phyloP scores from a whole-genome alignment of 30 jellyfish, hydroid and myxozoan species.

The Cassiopea andromeda region DNA sequence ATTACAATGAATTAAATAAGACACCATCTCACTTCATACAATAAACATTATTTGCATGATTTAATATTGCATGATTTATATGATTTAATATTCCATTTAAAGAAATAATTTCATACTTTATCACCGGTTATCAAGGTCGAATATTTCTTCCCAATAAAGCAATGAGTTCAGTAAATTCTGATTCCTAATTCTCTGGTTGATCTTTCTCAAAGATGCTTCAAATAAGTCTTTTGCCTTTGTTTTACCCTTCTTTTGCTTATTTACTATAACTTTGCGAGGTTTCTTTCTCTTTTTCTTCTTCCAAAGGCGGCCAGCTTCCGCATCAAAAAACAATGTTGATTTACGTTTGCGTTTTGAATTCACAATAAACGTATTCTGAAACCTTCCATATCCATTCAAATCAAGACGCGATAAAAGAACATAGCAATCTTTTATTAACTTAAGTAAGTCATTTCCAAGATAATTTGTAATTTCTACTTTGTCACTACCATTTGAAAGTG shows the following conservation, averaged over 20 bases:
- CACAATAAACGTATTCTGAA: background rate
- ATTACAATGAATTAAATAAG: too few species aligned
- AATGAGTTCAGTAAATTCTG: conserved; percentile 5
- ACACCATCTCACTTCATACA: too few species aligned
- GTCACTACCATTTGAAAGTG: background rate
- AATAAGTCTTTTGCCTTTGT: background rate
- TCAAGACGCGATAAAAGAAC: background rate
- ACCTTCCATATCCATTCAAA: background rate
- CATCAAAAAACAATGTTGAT: background rate
- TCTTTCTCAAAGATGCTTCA: background rate
- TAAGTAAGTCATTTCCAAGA: background rate
- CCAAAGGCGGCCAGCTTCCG: background rate
- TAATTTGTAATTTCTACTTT: background rate
- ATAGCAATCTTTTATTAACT: background rate
- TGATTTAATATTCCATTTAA: too few species aligned
- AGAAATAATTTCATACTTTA: background rate
- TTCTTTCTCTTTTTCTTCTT: background rate
- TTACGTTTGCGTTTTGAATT: background rate
- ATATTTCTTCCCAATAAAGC: conserved; percentile 15
- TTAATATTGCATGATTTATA: too few species aligned
- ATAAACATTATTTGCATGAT: too few species aligned
- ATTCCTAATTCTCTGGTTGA: conserved; percentile 11
- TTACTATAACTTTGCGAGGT: background rate
- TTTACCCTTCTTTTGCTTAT: background rate
- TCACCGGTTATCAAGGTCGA: background rate